Percentiles rank a stretch among this genome's conserved stretches.
Conservation (phyloP, 2,797 vertebrate species). For the Eleutherodactylus coqui region DNA sequence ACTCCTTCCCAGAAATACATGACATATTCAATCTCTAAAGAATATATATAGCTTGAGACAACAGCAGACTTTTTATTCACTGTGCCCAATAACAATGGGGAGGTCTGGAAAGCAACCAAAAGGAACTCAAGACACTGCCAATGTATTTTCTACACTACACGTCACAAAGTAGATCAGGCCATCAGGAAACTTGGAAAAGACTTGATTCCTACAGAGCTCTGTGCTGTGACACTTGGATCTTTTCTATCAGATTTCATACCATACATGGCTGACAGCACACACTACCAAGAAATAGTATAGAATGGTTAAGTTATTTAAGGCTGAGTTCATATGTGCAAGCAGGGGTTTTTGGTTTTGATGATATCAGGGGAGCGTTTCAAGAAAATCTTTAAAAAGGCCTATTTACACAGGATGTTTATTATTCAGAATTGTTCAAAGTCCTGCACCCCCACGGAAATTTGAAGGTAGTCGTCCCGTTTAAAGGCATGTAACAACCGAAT, state of each 20-base stretch:
- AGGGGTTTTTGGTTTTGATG: neutral
- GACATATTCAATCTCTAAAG: neutral
- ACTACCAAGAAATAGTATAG: neutral
- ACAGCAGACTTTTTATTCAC: slow-evolving; percentile 28
- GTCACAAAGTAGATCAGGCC: neutral
- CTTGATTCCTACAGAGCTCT: slow-evolving; percentile 10
- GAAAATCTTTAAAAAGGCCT: neutral
- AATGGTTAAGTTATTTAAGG: neutral
- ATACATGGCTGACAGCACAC: neutral
- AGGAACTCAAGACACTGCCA: slow-evolving; percentile 32
- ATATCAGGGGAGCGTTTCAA: neutral
- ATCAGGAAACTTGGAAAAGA: neutral
- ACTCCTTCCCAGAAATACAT: neutral
- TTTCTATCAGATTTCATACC: neutral
- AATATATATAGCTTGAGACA: slow-evolving; percentile 12
- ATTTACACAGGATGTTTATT: no score
- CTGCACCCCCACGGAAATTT: no score
- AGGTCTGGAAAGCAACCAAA: slow-evolving; percentile 29
- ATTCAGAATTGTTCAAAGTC: no score
- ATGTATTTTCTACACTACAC: neutral
- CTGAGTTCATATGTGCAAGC: neutral
- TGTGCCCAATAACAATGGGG: slow-evolving; percentile 6
- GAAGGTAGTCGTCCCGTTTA: no score
- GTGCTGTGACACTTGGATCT: neutral
- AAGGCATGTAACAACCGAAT: no score